phyloP scores from a whole-genome alignment of 2,113 vertebrate genomes.

The Muntiacus muntjak region DNA sequence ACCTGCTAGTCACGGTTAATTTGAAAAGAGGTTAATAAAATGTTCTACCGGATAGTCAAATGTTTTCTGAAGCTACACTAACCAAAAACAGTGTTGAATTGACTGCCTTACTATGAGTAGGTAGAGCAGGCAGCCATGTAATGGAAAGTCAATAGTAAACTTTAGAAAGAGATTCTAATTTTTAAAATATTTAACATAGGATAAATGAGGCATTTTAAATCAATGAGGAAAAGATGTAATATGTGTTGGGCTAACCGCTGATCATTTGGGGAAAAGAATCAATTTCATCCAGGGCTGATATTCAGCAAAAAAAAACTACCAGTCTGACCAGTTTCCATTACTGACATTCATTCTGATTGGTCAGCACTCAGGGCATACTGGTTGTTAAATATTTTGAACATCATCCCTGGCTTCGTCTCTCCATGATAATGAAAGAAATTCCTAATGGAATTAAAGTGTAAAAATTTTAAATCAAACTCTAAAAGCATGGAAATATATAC shows the following conservation, averaged over 20 bases:
- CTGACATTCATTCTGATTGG: background rate
- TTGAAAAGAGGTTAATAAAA: background rate
- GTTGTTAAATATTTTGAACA: background rate
- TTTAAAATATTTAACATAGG: background rate
- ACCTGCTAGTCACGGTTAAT: background rate
- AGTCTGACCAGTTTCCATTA: background rate
- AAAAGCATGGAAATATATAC: conserved; percentile 3
- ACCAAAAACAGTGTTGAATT: background rate
- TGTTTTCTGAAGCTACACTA: background rate
- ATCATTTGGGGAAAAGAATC: background rate
- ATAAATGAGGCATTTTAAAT: background rate
- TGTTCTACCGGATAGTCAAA: background rate
- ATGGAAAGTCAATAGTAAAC: background rate
- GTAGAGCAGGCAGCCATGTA: background rate
- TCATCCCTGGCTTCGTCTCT: background rate
- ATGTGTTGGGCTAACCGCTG: background rate
- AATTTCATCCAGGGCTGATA: background rate
- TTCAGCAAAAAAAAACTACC: background rate
- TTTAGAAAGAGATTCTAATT: background rate
- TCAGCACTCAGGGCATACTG: background rate
- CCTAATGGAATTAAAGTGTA: background rate
- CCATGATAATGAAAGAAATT: background rate
- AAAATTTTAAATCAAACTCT: background rate
- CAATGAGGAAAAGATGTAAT: background rate
- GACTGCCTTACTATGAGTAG: background rate